phyloP scores from a whole-genome alignment of 2,113 vertebrate genomes.

The Callipepla squamata region DNA sequence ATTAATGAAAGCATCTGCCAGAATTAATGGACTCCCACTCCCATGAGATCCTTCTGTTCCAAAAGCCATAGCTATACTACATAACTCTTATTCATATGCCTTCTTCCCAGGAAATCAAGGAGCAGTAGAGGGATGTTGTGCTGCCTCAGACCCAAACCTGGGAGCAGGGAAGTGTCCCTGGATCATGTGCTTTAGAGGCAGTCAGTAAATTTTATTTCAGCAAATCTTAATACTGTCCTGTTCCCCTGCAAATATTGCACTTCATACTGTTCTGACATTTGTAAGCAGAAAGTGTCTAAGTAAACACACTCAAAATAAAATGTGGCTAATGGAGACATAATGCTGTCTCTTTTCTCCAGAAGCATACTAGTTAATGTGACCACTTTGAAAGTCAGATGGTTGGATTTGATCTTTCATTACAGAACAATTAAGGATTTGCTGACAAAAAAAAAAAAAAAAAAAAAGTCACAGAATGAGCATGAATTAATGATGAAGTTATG shows the following conservation, averaged over 20 bases:
- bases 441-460: neutral
- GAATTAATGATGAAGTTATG: constrained; percentile 11
- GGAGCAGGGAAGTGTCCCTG: neutral
- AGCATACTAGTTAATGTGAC: neutral
- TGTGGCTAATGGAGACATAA: neutral
- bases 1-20: neutral
- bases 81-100: neutral
- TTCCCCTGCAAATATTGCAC: neutral
- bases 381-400: neutral
- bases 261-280: neutral
- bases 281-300: neutral
- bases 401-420: neutral
- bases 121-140: neutral
- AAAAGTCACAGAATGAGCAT: neutral
- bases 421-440: neutral
- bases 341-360: neutral
- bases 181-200: neutral
- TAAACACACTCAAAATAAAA: neutral
- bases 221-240: neutral
- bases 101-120: neutral
- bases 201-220: neutral
- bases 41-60: neutral
- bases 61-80: neutral
- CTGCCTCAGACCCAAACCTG: neutral
- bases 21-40: neutral